Evolutionary conservation across 1,140 invertebrate genomes (phyloP), one percentile per base, ranked within the genome.

Genomic region (Aculops lycopersici): DNA sequence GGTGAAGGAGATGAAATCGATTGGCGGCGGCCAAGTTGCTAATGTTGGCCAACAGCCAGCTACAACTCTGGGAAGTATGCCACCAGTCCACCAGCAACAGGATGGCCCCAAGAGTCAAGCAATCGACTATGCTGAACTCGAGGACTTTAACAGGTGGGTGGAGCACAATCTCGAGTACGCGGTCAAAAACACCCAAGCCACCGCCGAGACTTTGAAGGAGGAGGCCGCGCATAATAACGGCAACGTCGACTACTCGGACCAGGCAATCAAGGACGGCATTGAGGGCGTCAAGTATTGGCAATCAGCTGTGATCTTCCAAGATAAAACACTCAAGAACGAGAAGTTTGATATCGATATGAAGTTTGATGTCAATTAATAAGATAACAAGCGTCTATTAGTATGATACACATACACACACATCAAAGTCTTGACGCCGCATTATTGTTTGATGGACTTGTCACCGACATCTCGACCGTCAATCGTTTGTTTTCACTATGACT

Each of bases 401-500:
- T n/a, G n/a, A n/a, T n/a, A n/a, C n/a, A n/a, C n/a, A n/a, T n/a
- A n/a, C n/a, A n/a, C n/a, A n/a, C n/a, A n/a, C n/a, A n/a, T n/a
- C n/a, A n/a, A n/a, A n/a, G n/a, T n/a, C n/a, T n/a, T n/a, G n/a
- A n/a, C n/a, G n/a, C n/a, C n/a, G n/a, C n/a, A n/a, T n/a, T n/a
- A n/a, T n/a, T n/a, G n/a, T n/a, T n/a, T n/a, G n/a, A n/a, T n/a
- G n/a, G n/a, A n/a, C n/a, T n/a, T n/a, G n/a, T n/a, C n/a, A n/a
- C n/a, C n/a, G n/a, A n/a, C 14, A 20, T 20, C 13, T 17, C 1
- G 21, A 39, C 1, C 12, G 15, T 21, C 14, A 1, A 21, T 17
- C 13, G 21, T 21, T 43, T 19, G 15, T 13, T 37, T 20, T 38
- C 37, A 46, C 58, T 56, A 55, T 92, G 92, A 52, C 78, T 81